Conservation (phyloP, 2,888 invertebrate species). For the Euzetes globulus region DNA sequence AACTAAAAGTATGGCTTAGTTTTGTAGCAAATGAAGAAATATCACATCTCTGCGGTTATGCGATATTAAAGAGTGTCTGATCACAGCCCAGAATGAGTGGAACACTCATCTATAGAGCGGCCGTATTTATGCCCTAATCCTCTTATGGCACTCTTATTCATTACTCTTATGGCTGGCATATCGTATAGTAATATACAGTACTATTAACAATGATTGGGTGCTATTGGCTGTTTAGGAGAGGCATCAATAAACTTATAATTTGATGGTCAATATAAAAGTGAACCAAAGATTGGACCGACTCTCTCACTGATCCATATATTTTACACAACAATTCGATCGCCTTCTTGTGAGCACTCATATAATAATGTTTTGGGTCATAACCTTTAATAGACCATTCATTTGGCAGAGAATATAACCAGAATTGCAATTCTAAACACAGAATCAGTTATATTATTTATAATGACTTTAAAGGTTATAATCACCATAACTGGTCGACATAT, state of each 20-base stretch:
- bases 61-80: constrained; percentile 18
- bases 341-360: background rate
- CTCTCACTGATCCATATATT: background rate
- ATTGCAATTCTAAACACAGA: background rate
- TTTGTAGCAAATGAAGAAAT: constrained; percentile 16
- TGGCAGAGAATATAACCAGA: background rate
- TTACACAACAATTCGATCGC: background rate
- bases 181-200: background rate
- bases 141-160: constrained; percentile 18
- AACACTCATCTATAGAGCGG: background rate
- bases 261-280: constrained; percentile 24
- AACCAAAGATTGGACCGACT: background rate
- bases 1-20: background rate
- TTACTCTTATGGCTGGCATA: constrained; percentile 10
- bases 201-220: constrained; percentile 27
- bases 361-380: constrained; percentile 19
- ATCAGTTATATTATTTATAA: background rate
- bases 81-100: background rate
- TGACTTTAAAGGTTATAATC: background rate
- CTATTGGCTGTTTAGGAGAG: constrained; percentile 5
- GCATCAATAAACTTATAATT: constrained; percentile 26
- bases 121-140: constrained; percentile 19
- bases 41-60: constrained; percentile 15
- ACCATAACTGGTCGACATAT: too few relatives aligned
- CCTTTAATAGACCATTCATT: constrained; percentile 19